Conservation (phyloP, 2,797 vertebrate genomes). For the Simalia tracyae region DNA sequence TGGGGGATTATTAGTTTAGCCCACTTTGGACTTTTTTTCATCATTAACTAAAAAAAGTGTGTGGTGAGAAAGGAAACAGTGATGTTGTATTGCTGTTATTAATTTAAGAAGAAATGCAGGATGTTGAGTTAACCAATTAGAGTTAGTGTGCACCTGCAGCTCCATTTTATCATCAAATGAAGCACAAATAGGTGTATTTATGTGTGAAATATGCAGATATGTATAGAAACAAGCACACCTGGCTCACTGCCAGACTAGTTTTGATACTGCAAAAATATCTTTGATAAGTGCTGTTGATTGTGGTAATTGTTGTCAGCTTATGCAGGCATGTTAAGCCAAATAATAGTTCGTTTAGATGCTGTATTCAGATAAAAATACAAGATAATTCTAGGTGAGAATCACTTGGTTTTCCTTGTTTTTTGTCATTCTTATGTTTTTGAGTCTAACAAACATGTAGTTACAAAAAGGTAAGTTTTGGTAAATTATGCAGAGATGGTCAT, state of each 20-base stretch:
- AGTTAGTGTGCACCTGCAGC: slow-evolving; percentile 10
- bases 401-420: background rate
- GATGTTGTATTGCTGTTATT: background rate
- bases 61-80: background rate
- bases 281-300: background rate
- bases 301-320: background rate
- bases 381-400: background rate
- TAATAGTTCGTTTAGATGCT: background rate
- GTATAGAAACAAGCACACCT: background rate
- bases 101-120: background rate
- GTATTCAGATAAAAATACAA: background rate
- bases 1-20: background rate
- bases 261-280: slow-evolving; percentile 1
- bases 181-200: slow-evolving; percentile 15
- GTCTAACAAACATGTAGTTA: background rate
- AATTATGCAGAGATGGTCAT: background rate
- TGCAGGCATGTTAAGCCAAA: background rate
- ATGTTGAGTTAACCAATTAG: background rate
- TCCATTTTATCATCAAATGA: slow-evolving; percentile 1
- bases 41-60: background rate
- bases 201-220: slow-evolving; percentile 1
- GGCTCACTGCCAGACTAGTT: background rate
- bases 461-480: background rate
- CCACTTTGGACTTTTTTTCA: background rate
- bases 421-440: background rate